Evolutionary conservation across 1,140 invertebrate genomes (phyloP).

Genomic region (Drosophila murphyi): DNA sequence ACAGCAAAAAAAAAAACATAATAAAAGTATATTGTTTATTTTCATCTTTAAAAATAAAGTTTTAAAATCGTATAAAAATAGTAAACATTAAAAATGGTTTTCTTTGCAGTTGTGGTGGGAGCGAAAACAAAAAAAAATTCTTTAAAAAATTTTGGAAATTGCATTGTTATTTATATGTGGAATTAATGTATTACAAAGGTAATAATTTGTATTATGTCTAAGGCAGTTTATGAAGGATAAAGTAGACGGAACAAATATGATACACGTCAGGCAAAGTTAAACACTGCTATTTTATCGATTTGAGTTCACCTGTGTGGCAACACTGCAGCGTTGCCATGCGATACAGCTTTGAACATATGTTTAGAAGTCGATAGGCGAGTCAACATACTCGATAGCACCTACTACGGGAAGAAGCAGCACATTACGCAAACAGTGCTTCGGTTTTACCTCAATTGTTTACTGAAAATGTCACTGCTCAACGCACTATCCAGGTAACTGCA

Average conservation of each 20-base stretch:
- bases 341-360: slow-evolving; percentile 12
- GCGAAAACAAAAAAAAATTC: not conserved
- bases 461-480: slow-evolving; percentile 65
- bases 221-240: too few species aligned
- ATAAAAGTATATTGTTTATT: slow-evolving; percentile 85
- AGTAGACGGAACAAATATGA: too few species aligned
- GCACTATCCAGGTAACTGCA: slow-evolving; percentile 51
- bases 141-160: too few species aligned
- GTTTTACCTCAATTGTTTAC: slow-evolving; percentile 40
- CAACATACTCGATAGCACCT: not conserved
- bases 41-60: slow-evolving; percentile 85
- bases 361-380: slow-evolving; percentile 1
- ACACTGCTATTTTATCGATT: not conserved
- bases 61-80: slow-evolving; percentile 85
- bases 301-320: not conserved
- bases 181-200: too few species aligned
- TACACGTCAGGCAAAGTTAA: not conserved
- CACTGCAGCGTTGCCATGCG: not conserved
- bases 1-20: slow-evolving; percentile 71
- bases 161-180: too few species aligned
- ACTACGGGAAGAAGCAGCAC: slow-evolving; percentile 28
- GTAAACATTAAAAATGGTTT: slow-evolving; percentile 53
- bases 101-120: not conserved
- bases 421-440: slow-evolving; percentile 46
- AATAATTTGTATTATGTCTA: too few species aligned